Base-by-base conservation (phyloP, 2,797 vertebrate genomes). In the Phalanger gymnotis region DNA sequence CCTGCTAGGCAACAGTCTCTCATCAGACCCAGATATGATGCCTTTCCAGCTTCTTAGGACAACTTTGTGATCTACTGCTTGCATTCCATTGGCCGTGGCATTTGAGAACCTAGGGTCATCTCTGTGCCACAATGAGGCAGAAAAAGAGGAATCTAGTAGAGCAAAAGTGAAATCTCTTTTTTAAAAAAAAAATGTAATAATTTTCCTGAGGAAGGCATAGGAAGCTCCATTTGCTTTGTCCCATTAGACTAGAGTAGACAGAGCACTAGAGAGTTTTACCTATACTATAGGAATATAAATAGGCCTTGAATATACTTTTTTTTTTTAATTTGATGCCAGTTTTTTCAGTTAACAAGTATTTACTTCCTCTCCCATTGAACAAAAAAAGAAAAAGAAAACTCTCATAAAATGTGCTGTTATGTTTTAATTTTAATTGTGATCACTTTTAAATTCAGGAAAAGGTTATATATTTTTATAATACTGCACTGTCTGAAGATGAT, bases 231-330 rank as follows among this genome's bases (percentile, higher is more conserved):
- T 40, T 81, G n/a, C 66, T 81, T 81, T 81, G 91, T 55, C 16
- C 55, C 91, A 95, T 96, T 94, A 95, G 91, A 61, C 52, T 54
- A 91, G 53, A 92, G 53, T 93, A 96, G 93, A 91, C 89, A 93
- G 90, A 95, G 90, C 19, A 90, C 30, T 95, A 87, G 53, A 56
- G 90, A 81, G 61, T n/a, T 47, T 81, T 40, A 81, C 16, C 40
- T 81, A 81, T 22, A 81, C n/a, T 81, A 9, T 40, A 81, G 19
- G 19, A 81, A 16, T 4, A 61, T 4, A 61, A 61, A 61, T 13
- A 61, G 58, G 1, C 9, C n/a, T 81, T 22, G 19, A 81, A 81
- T 81, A 25, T 47, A 40, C n/a, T 81, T 81, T 22, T 40, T 81
- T 81, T 81, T 40, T 13, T 3, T 5, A 40, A 73, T n/a, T 66